Conservation (phyloP, 2,797 vertebrate genomes). For the Natrix natrix region DNA sequence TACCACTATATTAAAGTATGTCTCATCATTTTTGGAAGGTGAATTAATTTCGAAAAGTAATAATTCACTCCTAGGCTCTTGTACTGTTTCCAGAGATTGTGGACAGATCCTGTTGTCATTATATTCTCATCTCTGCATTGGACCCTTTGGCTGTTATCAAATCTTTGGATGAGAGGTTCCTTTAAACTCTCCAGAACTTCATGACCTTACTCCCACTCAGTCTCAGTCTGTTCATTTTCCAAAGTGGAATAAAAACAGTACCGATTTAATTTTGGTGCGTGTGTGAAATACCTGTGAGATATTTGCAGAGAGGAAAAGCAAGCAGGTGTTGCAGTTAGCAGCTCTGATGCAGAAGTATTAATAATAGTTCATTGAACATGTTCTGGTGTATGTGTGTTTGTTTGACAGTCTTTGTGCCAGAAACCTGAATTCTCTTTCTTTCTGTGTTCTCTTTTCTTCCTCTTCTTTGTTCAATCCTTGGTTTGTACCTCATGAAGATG, state of each 20-base stretch:
- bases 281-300: neutral
- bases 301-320: neutral
- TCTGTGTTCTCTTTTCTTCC: neutral
- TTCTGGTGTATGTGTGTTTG: neutral
- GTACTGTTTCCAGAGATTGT: fast-evolving
- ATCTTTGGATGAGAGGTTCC: neutral
- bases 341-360: neutral
- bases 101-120: neutral
- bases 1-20: slow-evolving; percentile 43
- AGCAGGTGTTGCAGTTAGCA: neutral
- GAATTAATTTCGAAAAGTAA: slow-evolving; percentile 32
- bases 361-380: neutral
- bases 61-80: slow-evolving; percentile 40
- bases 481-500: neutral
- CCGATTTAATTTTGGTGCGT: neutral
- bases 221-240: neutral
- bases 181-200: neutral
- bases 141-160: neutral
- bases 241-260: neutral
- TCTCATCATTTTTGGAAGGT: slow-evolving; percentile 45
- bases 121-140: neutral
- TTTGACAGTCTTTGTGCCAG: neutral
- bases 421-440: neutral
- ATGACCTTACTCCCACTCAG: neutral
- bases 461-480: neutral